Conservation (phyloP, 2,113 vertebrate genomes). For the Phyllopteryx taeniolatus region DNA sequence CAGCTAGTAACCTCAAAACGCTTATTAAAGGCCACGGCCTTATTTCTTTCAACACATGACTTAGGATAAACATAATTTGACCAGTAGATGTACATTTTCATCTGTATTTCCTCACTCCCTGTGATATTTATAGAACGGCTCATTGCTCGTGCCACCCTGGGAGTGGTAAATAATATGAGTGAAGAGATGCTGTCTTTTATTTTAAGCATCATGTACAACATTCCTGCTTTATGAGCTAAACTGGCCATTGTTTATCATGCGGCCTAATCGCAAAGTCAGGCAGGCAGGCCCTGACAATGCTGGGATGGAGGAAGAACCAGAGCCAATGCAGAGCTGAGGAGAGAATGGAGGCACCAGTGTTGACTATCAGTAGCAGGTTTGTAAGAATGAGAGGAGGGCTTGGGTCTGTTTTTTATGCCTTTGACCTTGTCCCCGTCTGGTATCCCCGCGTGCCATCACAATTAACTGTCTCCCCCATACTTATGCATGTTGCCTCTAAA, state of each 20-base stretch:
- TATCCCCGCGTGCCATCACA: conserved; percentile 60
- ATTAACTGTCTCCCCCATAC: conserved; percentile 71
- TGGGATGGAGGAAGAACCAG: conserved; percentile 44
- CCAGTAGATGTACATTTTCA: conserved; percentile 83
- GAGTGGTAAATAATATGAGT: conserved; percentile 95
- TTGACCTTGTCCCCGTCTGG: conserved; percentile 74
- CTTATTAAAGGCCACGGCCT: conserved; percentile 21
- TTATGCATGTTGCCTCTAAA: conserved; percentile 71
- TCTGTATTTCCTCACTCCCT: conserved; percentile 76
- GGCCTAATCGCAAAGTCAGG: conserved; percentile 62
- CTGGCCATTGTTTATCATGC: conserved; percentile 70
- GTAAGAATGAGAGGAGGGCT: conserved; percentile 71
- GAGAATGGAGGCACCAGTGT: conserved; percentile 61
- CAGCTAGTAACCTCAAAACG: conserved; percentile 38
- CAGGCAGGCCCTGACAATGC: conserved; percentile 50
- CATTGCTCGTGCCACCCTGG: conserved; percentile 73
- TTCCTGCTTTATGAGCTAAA: conserved; percentile 75
- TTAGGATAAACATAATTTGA: conserved; percentile 83
- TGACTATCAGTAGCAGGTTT: conserved; percentile 68
- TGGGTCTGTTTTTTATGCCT: conserved; percentile 72
- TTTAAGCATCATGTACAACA: conserved; percentile 78
- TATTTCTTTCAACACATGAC: conserved; percentile 56
- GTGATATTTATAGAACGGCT: conserved; percentile 86
- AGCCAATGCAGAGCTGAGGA: conserved; percentile 26
- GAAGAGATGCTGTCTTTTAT: conserved; percentile 94